Conservation (phyloP, 2,888 invertebrate genomes). For the Cantharis nigra region DNA sequence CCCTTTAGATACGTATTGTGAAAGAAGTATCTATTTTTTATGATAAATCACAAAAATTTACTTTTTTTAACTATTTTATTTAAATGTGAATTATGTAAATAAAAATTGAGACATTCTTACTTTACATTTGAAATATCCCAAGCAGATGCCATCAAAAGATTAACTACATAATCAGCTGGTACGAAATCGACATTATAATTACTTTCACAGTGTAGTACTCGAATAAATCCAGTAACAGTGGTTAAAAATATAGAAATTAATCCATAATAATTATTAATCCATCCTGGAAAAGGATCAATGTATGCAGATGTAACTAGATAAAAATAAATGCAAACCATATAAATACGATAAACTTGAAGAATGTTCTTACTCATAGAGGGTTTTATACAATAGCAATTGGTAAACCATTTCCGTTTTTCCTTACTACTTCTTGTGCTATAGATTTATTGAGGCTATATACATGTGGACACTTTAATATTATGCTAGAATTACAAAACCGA, state of each 20-base stretch:
- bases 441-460: constrained; percentile 77
- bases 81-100: too few species aligned
- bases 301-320: constrained; percentile 46
- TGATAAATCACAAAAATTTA: too few species aligned
- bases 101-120: too few species aligned
- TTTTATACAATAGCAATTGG: constrained; percentile 69
- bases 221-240: constrained; percentile 64
- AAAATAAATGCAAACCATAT: too few species aligned
- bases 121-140: constrained; percentile 57
- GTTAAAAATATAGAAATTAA: constrained; percentile 57
- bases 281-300: constrained; percentile 59
- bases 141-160: constrained; percentile 77
- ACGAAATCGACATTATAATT: constrained; percentile 67
- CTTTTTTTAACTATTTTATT: too few species aligned
- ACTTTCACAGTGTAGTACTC: constrained; percentile 60
- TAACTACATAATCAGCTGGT: constrained; percentile 79
- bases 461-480: constrained; percentile 65
- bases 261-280: constrained; percentile 75
- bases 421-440: constrained; percentile 66
- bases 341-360: too few species aligned
- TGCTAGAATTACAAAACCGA: constrained; percentile 42
- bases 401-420: constrained; percentile 58
- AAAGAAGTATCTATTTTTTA: too few species aligned
- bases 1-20: too few species aligned
- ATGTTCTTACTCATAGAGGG: constrained; percentile 51